Percentiles rank a stretch among this genome's conserved stretches.
phyloP scores from a whole-genome alignment of 2,797 vertebrate genomes.

The Monodelphis domestica region DNA sequence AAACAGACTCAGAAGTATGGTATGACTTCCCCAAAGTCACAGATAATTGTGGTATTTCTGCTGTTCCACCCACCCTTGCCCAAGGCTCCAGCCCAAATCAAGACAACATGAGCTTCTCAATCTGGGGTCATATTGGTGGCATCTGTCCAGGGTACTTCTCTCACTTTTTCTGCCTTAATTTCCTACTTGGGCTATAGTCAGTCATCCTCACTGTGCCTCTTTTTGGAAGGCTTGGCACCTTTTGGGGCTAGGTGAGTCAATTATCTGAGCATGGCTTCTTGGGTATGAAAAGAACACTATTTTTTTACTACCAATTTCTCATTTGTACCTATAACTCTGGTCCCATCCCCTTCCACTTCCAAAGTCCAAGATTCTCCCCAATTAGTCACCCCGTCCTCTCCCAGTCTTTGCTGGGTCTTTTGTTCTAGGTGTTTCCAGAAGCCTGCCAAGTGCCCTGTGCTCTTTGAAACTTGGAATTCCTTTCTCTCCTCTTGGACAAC shows the following conservation, averaged over 20 bases:
- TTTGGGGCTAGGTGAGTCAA: slow-evolving; percentile 47
- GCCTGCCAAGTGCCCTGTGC: slow-evolving; percentile 15
- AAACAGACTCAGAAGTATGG: too few relatives aligned
- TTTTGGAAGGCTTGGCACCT: slow-evolving; percentile 51
- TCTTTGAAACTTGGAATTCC: slow-evolving; percentile 45
- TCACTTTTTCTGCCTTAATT: slow-evolving; percentile 12
- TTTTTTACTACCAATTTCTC: neutral
- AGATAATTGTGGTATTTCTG: neutral
- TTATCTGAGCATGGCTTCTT: slow-evolving; percentile 32
- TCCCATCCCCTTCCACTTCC: neutral
- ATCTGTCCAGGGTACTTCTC: neutral
- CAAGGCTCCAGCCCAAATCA: neutral
- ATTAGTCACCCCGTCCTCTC: neutral
- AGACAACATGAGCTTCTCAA: neutral
- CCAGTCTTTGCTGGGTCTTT: neutral
- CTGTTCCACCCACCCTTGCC: neutral
- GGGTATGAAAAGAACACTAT: neutral
- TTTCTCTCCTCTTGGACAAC: slow-evolving; percentile 70
- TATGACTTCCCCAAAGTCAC: too few relatives aligned
- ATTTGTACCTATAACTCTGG: neutral
- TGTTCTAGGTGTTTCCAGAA: neutral
- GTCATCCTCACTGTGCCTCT: slow-evolving; percentile 21
- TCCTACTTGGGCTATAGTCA: slow-evolving; percentile 47
- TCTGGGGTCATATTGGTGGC: neutral
- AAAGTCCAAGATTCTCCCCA: too few relatives aligned